phyloP scores from a whole-genome alignment of 2,797 vertebrate species.

The Hippocampus kuda region DNA sequence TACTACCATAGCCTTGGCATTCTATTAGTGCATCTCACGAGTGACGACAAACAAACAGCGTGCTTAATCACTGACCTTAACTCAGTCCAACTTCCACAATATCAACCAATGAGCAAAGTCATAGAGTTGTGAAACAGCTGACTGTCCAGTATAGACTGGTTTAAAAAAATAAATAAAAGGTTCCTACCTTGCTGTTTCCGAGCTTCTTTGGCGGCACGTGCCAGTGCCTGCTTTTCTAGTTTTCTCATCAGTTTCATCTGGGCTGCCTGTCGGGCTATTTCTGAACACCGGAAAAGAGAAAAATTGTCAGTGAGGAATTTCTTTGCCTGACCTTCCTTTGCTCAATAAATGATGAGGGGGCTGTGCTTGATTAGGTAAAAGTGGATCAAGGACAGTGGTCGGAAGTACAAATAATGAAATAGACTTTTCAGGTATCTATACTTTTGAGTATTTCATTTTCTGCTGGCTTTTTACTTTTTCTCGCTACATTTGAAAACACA shows the following conservation, averaged over 20 bases:
- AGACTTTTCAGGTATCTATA: neutral
- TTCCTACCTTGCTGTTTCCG: conserved; percentile 88
- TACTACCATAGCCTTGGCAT: too few relatives aligned
- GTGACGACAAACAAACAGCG: too few relatives aligned
- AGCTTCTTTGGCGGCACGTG: conserved; percentile 92
- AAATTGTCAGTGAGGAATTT: conserved; percentile 8
- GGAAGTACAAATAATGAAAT: neutral
- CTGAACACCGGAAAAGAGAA: conserved; percentile 56
- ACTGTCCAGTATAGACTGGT: neutral
- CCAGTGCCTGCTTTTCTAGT: conserved; percentile 94
- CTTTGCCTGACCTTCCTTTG: conserved; percentile 6
- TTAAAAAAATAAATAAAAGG: neutral
- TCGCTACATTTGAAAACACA: neutral
- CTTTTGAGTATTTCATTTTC: neutral
- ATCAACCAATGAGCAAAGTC: neutral
- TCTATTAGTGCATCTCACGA: too few relatives aligned
- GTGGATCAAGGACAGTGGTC: neutral
- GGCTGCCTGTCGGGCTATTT: conserved; percentile 94
- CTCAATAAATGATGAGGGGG: conserved; percentile 8
- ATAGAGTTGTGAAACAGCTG: neutral
- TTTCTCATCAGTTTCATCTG: conserved; percentile 98
- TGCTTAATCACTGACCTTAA: too few relatives aligned
- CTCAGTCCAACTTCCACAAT: neutral
- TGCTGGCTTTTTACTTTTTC: neutral
- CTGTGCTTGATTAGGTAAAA: neutral